Evolutionary conservation across 1,140 invertebrate species (phyloP), one percentile per base, ranked within the genome.

Genomic region (Drosophila sulfurigaster): DNA sequence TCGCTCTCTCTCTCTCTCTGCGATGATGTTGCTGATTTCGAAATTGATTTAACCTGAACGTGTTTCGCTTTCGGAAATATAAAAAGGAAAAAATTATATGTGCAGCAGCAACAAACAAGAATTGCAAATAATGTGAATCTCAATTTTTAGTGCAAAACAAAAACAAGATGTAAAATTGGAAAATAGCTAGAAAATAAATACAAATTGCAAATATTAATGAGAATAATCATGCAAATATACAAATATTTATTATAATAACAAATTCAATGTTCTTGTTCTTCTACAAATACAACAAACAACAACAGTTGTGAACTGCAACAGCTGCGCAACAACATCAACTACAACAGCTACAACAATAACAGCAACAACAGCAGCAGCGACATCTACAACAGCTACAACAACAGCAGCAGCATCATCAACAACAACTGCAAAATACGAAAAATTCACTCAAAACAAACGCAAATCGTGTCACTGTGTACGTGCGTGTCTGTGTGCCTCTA

Each of bases 31-130:
- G 78, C 67, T 66, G 79, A 78, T 83, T 83, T 83, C 75, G 68
- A 81, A 83, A 81, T 81, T 81, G 70, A 72, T 75, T 81, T 81
- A 81, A 81, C 58, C 72, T 81, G 71, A 81, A 67, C 71, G 70
- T 78, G 71, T 78, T 78, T 78, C 67, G 67, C 58, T 58, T 76
- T 72, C 56, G 74, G 54, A 72, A 58, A 62, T 48, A 60, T 54
- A 6, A 43, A 6, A 43, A 43, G n/a, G 13, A 43, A 8, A 25
- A 25, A 25, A 25, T 25, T 25, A 25, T 41, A 11, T 11, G 35
- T 73, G 48, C 70, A 67, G 25, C 48, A 70, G 10, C 30, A 62
- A 20, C 30, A 63, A 60, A 11, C 30, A 62, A 20, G 16, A 63
- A 60, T 3, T 58, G 35, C 10, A 73, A 48, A 56, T 54, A 69